Conservation (phyloP, 2,113 vertebrate genomes). For the Brachionichthys hirsutus region DNA sequence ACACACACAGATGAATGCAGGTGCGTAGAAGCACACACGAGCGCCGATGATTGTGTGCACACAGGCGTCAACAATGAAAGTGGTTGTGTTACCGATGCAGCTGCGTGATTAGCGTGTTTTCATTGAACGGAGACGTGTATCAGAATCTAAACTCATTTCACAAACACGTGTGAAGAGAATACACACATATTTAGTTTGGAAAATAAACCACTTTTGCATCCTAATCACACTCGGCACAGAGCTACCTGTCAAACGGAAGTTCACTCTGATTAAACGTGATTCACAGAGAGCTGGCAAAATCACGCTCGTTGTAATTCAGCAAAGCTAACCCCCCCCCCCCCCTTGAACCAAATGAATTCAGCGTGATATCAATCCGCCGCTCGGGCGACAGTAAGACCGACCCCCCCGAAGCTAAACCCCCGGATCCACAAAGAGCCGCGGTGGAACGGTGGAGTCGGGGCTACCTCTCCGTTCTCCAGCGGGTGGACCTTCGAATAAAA, state of each 20-base stretch:
- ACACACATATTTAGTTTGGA: too few relatives aligned
- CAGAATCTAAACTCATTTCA: conserved; percentile 4
- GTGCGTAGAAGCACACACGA: conserved; percentile 13
- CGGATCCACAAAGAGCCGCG: background rate
- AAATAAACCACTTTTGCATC: too few relatives aligned
- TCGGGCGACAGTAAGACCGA: background rate
- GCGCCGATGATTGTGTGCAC: conserved; percentile 23
- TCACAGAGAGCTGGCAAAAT: too few relatives aligned
- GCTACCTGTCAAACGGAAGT: too few relatives aligned
- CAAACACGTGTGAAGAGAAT: too few relatives aligned
- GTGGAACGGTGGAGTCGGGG: background rate
- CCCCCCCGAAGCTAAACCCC: background rate
- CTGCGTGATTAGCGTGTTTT: conserved; percentile 50
- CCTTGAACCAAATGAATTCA: conserved; percentile 5
- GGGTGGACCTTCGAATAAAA: conserved; percentile 97
- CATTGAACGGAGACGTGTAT: conserved; percentile 5
- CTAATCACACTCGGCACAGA: too few relatives aligned
- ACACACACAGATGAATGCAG: background rate
- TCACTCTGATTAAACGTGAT: too few relatives aligned
- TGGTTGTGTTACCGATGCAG: conserved; percentile 23
- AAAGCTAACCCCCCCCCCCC: too few relatives aligned
- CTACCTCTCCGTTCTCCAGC: conserved; percentile 97
- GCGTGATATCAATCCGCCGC: too few relatives aligned
- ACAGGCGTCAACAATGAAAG: conserved; percentile 57
- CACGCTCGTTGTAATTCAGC: too few relatives aligned